A percentile compares a stretch with the other conserved stretches of the same genome.
Evolutionary conservation across 2,113 vertebrate species (phyloP).

Genomic region (Oceanodroma tethys): DNA sequence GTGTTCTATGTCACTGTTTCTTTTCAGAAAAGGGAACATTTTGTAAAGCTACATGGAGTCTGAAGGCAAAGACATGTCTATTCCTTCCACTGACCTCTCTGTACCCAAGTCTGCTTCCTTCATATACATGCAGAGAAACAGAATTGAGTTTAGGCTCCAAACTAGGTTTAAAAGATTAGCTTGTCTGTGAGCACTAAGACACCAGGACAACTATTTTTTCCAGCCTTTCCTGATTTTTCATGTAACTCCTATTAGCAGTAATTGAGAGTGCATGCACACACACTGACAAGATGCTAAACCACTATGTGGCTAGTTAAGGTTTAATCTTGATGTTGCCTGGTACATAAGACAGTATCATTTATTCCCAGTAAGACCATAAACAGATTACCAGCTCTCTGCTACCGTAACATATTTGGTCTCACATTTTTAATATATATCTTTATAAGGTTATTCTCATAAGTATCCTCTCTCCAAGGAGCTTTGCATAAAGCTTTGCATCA

Average conservation of each 20-base stretch:
- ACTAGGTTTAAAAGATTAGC: background rate
- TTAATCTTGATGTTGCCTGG: background rate
- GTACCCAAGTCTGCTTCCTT: constrained; percentile 8
- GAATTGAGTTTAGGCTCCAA: background rate
- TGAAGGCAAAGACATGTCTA: background rate
- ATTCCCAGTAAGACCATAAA: background rate
- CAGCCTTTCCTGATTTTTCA: background rate
- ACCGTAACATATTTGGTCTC: background rate
- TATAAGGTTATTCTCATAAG: background rate
- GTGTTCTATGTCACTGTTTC: background rate
- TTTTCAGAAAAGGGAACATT: constrained; percentile 27
- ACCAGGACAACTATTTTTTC: background rate
- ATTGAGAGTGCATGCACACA: background rate
- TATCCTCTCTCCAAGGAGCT: background rate
- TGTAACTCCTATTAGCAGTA: background rate
- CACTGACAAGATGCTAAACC: background rate
- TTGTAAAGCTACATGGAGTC: background rate
- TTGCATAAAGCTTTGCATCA: background rate
- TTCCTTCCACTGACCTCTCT: constrained; percentile 13
- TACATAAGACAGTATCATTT: background rate
- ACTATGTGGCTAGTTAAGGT: background rate
- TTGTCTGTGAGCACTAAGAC: background rate
- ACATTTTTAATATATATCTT: background rate
- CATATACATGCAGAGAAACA: background rate
- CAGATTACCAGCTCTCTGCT: background rate